Conservation (phyloP, 2,113 vertebrate species). For the Dinomys branickii region DNA sequence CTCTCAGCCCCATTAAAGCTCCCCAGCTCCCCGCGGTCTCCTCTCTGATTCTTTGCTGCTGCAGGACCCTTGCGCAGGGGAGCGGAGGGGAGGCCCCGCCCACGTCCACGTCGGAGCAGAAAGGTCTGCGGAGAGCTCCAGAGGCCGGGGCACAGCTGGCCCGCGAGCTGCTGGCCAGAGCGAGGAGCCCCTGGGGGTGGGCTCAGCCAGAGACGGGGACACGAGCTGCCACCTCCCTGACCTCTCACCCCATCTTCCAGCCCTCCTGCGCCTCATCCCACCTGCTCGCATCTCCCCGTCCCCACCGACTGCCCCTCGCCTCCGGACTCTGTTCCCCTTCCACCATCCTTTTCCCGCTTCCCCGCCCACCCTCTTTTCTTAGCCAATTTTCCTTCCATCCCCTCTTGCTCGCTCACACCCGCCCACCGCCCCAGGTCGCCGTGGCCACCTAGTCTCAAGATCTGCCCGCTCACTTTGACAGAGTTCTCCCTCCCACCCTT, state of each 20-base stretch:
- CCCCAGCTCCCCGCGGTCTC: constrained; percentile 31
- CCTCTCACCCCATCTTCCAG: background rate
- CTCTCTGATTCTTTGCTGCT: constrained; percentile 59
- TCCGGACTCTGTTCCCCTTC: background rate
- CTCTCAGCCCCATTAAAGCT: constrained; percentile 66
- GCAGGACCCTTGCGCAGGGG: background rate
- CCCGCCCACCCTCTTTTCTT: background rate
- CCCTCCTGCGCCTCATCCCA: background rate
- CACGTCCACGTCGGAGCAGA: background rate
- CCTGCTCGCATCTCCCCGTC: too few species aligned
- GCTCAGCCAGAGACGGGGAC: background rate
- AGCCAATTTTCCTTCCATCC: background rate
- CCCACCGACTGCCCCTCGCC: too few species aligned
- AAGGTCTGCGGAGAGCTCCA: background rate
- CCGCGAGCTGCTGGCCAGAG: background rate
- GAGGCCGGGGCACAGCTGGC: background rate
- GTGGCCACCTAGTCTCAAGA: background rate
- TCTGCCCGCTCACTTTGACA: background rate
- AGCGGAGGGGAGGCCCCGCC: background rate
- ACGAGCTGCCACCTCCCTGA: too few species aligned
- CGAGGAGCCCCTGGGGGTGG: background rate
- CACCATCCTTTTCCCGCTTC: background rate
- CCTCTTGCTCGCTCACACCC: background rate
- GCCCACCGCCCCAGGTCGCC: background rate
- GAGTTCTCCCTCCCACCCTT: accelerated